Evolutionary conservation across 2,888 invertebrate genomes (phyloP), one percentile per base, ranked within the genome.

Genomic region (Tipula confusa): DNA sequence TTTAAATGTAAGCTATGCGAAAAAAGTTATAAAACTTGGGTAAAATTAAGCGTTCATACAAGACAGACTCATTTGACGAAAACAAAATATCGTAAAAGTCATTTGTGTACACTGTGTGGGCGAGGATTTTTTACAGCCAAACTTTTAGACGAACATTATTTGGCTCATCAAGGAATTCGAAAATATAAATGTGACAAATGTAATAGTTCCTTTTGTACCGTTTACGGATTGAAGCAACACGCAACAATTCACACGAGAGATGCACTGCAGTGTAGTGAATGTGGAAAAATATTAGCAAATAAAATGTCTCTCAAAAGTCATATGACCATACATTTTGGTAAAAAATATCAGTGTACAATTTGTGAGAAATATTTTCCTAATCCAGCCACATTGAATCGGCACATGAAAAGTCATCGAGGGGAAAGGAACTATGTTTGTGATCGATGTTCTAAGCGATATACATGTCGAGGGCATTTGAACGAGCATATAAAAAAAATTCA

Each of bases 1-100:
- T 64, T 64, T 64, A 64, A 64, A 64, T 64, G 64, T 64, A 64
- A 24, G 9, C 64, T 64, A 24, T 64, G 64, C 64, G 64, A 64
- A 64, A 64, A 64, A 64, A 64, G 9, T 64, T 64, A 64, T 64
- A 64, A 64, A 64, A 64, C 64, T 64, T 64, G 64, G 64, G 24
- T 64, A 64, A 64, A 64, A 24, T 24, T 64, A 24, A 64, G 9
- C 9, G 64, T 64, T 1, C 64, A 64, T 24, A 64, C 64, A 24
- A 18, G 64, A 9, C 64, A 43, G 9, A 48, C 64, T 64, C 64
- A 64, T 3, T 11, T 64, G 24, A 64, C 64, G 2, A 64, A 64
- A 64, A 24, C 64, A 0, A 64, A 64, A 64, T 64, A 64, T 64
- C 64, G 64, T 64, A 64, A 64, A 64, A 64, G 64, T 24, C 64